Conservation (phyloP, 2,113 vertebrate species). For the Tylochromis polylepis region DNA sequence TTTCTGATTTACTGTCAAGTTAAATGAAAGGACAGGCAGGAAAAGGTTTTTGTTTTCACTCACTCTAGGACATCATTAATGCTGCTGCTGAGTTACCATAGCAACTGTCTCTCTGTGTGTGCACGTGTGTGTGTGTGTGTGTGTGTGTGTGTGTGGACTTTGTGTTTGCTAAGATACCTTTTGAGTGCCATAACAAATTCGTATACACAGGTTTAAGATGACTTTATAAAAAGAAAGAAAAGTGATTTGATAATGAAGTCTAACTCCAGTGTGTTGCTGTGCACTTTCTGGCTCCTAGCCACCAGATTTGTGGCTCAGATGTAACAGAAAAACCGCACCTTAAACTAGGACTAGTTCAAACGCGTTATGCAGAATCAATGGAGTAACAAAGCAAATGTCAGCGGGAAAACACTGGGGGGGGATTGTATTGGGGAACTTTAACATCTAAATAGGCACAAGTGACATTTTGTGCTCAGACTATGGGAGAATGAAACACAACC, state of each 20-base stretch:
- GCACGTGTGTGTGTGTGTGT: background rate
- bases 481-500: background rate
- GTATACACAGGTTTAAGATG: background rate
- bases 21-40: conserved; percentile 5
- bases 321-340: background rate
- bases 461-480: background rate
- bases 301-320: background rate
- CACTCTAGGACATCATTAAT: conserved; percentile 3
- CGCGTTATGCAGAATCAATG: background rate
- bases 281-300: background rate
- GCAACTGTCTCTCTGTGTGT: conserved; percentile 7
- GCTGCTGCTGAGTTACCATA: conserved; percentile 20
- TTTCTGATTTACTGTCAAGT: background rate
- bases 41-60: conserved; percentile 11
- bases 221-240: background rate
- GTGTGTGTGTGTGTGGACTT: background rate
- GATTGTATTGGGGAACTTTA: background rate
- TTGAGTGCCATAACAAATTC: background rate
- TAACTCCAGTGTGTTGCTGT: background rate
- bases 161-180: background rate
- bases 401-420: background rate
- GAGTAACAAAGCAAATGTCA: background rate
- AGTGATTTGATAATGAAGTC: background rate
- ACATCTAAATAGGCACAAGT: background rate
- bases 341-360: background rate